Evolutionary conservation across 2,888 invertebrate genomes (phyloP), one percentile per base, ranked within the genome.

Genomic region (Harpalus rufipes): DNA sequence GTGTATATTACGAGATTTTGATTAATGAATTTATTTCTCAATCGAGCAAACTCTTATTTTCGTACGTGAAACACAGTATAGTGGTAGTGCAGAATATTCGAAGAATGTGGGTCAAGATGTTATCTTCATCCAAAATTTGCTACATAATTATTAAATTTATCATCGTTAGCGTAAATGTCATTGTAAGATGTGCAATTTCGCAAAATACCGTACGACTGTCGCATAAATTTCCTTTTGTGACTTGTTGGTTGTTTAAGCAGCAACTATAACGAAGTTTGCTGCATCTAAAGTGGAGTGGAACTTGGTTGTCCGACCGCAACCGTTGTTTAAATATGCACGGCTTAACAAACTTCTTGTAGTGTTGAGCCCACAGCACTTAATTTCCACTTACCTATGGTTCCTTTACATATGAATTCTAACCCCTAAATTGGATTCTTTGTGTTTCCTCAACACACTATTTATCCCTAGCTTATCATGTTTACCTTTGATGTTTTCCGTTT

Each of bases 241-340:
- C 39, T 65, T 65, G 72, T 16, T 72, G 16, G 72, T 16, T 72
- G 44, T 72, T 41, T 72, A n/a, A 0, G 41, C 14, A 10, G 39
- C 8, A 39, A 32, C 7, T 72, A 7, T 44, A 14, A 41, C 72
- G 16, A 72, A 72, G 14, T 72, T 72, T 58, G 76, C 25, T 78
- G 58, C 76, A 78, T 78, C 76, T 56, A 78, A 68, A 78, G 76
- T 56, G 7, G 58, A 78, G 76, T 56, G 7, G 58, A 78, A 78
- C 76, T 78, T 78, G 21, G 25, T 56, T 51, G 58, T 25, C 25
- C 14, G 56, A 58, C 41, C 76, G 41, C 72, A 56, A 78, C 76
- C 56, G 58, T 78, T 78, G 76, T 78, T 78, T 78, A 78, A 78
- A 78, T 78, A 51, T 78, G 58, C 76, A 12, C 58, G 58, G 76